Evolutionary conservation across 2,797 vertebrate species (phyloP), one percentile per base, ranked within the genome.

Genomic region (Taenioides sp.): DNA sequence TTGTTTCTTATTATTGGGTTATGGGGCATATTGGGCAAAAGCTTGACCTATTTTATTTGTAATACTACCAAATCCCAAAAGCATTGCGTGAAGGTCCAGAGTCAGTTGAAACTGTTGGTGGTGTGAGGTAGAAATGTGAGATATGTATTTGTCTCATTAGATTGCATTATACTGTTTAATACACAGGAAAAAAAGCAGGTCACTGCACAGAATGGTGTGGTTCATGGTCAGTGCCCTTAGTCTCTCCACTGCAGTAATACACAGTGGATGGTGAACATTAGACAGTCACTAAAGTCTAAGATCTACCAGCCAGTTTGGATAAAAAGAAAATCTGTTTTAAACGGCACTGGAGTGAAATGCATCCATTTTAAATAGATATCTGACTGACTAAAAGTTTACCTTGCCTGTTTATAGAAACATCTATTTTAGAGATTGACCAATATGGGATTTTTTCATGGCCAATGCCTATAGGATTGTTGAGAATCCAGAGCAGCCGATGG

Each of bases 201-300:
- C 65, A 54, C 50, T 31, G 11, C 17, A 31, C 27, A 54, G 54
- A 34, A 67, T 52, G 25, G 20, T 67, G 20, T 55, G 65, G 50
- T 67, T 67, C 50, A 67, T 67, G 65, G 47, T 67, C 65, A 67
- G 18, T 55, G 65, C 65, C 25, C 65, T 54, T 22, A 37, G 27
- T 67, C 10, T 5, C 47, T 66, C 16, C 1, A 52, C 43, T 50
- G 23, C 3, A 34, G 23, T 61, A n/a, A 31, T n/a, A 14, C n/a
- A 4, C 37, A 7, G 14, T 50, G 62, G 4, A 12, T 34, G 25
- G 28, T 27, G 5, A 25, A 25, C 18, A n/a, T 67, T 47, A n/a
- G 23, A 12, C n/a, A 27, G 3, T 17, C 10, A 31, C 61, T 16
- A 4, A 16, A 23, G 43, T 23, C 22, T 31, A 18, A 7, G 34